phyloP scores from a whole-genome alignment of 2,797 vertebrate genomes.

The Champsocephalus gunnari region DNA sequence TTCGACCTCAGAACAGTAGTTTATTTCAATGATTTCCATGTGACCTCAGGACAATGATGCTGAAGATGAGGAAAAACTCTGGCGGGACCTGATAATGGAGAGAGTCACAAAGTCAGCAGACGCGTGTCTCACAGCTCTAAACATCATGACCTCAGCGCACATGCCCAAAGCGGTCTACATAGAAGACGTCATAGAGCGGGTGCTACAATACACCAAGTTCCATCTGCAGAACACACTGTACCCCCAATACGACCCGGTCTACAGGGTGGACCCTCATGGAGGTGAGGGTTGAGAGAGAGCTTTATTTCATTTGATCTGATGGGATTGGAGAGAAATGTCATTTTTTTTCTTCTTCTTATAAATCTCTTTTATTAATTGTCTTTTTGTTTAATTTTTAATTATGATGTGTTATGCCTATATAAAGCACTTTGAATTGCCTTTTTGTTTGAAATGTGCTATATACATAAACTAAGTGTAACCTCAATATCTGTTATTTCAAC shows the following conservation, averaged over 20 bases:
- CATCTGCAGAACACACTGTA: conserved; percentile 98
- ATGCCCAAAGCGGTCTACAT: conserved; percentile 99
- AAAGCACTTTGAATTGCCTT: too few species aligned
- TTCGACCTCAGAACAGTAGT: neutral
- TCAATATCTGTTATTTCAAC: neutral
- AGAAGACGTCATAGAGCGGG: conserved; percentile 97
- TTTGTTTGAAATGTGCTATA: too few species aligned
- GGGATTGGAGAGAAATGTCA: neutral
- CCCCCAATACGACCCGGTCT: conserved; percentile 98
- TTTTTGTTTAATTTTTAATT: too few species aligned
- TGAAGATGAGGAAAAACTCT: conserved; percentile 96
- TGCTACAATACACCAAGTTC: conserved; percentile 97
- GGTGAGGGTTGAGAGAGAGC: conserved; percentile 76
- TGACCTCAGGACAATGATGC: conserved; percentile 91
- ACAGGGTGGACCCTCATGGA: conserved; percentile 95
- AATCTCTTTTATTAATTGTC: too few species aligned
- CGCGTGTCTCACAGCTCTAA: conserved; percentile 95
- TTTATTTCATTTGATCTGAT: neutral
- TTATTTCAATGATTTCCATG: conserved; percentile 15
- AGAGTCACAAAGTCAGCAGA: conserved; percentile 98
- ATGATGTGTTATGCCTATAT: too few species aligned
- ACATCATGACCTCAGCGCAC: conserved; percentile 97
- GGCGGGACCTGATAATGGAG: conserved; percentile 99
- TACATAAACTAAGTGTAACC: too few species aligned
- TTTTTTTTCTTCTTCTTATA: neutral